Conservation (phyloP, 2,113 vertebrate species). For the Leuciscus idus region DNA sequence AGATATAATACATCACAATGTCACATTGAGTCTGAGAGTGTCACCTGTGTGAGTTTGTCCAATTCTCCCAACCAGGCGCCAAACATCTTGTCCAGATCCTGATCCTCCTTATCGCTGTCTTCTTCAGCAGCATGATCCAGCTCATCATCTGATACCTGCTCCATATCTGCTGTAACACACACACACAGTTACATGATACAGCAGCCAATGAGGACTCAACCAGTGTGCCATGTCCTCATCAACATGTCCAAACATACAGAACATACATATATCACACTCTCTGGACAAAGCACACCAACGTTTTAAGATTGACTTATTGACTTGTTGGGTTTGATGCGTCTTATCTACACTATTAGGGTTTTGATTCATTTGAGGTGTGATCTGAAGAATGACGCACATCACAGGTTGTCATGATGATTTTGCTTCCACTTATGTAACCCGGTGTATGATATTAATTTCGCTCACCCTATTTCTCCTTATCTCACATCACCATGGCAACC, state of each 20-base stretch:
- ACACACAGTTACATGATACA: conserved; percentile 50
- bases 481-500: conserved; percentile 68
- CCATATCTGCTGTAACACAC: conserved; percentile 82
- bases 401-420: conserved; percentile 3
- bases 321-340: background rate
- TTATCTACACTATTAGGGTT: background rate
- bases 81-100: conserved; percentile 99
- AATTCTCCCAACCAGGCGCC: conserved; percentile 97
- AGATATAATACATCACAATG: background rate
- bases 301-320: background rate
- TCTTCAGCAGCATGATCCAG: conserved; percentile 96
- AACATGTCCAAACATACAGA: conserved; percentile 8
- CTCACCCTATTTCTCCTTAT: conserved; percentile 7
- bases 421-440: background rate
- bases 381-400: background rate
- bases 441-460: background rate
- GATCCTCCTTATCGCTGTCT: conserved; percentile 98
- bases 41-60: conserved; percentile 87
- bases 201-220: conserved; percentile 35
- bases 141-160: conserved; percentile 95
- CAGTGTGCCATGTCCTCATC: background rate
- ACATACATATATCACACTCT: background rate
- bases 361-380: background rate
- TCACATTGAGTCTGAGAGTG: background rate
- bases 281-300: background rate